Percentiles rank a stretch among this genome's conserved stretches.
Conservation (phyloP, 2,797 vertebrate species). For the Moxostoma hubbsi region DNA sequence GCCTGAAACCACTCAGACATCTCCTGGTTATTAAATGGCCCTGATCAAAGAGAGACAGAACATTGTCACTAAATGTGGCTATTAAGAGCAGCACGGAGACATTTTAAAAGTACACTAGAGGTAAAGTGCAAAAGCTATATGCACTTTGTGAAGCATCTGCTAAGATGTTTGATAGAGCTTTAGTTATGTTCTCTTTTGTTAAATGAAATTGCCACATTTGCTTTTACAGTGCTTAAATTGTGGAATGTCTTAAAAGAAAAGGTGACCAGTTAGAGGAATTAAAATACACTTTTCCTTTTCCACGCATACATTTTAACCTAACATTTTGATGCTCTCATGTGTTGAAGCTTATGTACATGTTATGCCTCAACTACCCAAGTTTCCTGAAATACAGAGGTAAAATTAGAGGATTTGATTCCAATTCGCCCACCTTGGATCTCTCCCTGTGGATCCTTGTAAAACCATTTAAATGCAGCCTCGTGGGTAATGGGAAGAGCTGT, state of each 20-base stretch:
- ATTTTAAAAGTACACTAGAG: background rate
- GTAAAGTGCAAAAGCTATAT: background rate
- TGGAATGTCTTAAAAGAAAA: too few species aligned
- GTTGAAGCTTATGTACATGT: too few species aligned
- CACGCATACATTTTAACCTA: too few species aligned
- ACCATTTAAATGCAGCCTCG: slow-evolving; percentile 98
- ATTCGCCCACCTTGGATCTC: slow-evolving; percentile 90
- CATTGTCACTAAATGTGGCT: background rate
- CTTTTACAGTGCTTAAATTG: too few species aligned
- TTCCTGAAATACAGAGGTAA: too few species aligned
- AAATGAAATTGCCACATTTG: too few species aligned
- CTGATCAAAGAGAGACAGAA: slow-evolving; percentile 67
- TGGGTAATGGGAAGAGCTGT: slow-evolving; percentile 85
- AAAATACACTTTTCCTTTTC: too few species aligned
- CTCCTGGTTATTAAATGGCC: slow-evolving; percentile 97
- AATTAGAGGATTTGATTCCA: background rate
- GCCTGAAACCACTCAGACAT: slow-evolving; percentile 99
- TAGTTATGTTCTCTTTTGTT: background rate
- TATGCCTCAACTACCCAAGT: too few species aligned
- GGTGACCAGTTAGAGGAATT: too few species aligned
- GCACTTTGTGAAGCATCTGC: background rate
- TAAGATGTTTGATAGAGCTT: background rate
- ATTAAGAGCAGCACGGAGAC: background rate
- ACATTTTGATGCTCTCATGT: too few species aligned
- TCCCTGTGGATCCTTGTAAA: slow-evolving; percentile 99